A percentile compares a stretch with the other conserved stretches of the same genome.
These are phyloP conservation scores for Bathynomus jamesi DNA, from an alignment of 1,140 invertebrate genomes.

Conservation along the genomic window DNA sequence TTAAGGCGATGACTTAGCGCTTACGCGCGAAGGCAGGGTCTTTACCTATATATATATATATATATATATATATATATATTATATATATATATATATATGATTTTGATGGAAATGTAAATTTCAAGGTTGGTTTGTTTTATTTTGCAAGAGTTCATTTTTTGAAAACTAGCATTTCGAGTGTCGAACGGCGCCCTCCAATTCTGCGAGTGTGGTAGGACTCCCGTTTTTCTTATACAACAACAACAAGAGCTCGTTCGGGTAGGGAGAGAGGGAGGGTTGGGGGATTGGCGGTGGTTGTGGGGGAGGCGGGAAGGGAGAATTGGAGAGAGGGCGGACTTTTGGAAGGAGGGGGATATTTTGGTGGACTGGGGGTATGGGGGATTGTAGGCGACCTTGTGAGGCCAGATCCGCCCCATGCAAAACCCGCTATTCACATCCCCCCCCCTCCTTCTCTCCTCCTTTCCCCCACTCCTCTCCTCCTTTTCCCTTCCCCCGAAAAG, in stretches of 20 bases:
- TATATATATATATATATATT: constrained; percentile 6
- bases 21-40: constrained; percentile 87
- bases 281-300: neutral
- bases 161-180: too few relatives aligned
- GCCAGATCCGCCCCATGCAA: neutral
- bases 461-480: neutral
- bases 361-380: neutral
- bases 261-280: neutral
- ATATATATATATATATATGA: constrained; percentile 3
- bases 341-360: too few relatives aligned
- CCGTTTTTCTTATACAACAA: too few relatives aligned
- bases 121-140: too few relatives aligned
- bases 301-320: neutral
- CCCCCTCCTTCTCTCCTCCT: neutral
- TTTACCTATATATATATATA: constrained; percentile 2
- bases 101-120: too few relatives aligned
- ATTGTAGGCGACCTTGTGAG: neutral
- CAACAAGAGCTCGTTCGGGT: neutral
- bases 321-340: neutral
- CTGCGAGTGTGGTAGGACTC: too few relatives aligned
- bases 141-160: too few relatives aligned
- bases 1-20: too few relatives aligned
- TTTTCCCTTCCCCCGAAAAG: too few relatives aligned
- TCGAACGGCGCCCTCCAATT: too few relatives aligned
- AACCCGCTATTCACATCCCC: neutral